Base-by-base conservation (phyloP, 2,888 invertebrate species). In the Erebia ligea region DNA sequence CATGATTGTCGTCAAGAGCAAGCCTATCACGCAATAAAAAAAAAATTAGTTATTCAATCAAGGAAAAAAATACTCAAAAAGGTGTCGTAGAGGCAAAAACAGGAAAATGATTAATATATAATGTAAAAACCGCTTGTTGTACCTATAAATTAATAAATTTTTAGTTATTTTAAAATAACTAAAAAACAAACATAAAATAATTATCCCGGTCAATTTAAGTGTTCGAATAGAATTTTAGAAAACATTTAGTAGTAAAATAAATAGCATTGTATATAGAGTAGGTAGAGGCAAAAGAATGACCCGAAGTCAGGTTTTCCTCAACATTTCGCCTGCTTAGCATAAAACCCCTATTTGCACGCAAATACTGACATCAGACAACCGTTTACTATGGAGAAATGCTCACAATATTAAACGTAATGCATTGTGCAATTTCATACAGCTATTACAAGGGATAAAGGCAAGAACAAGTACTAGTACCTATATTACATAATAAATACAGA, bases 311-410 rank as follows among this genome's bases (percentile, higher is more conserved):
- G 34, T 58, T 58, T 34, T 15, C 34, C 57, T 34, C 57, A 58
- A 58, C 15, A 34, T 58, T 58, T 58, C 34, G 57, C 57, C 57
- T 34, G 57, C 57, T 58, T 34, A 58, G 34, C 57, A 58, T 58
- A 58, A 58, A 58, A 58, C 15, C n/a, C 57, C 57, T 58, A 58
- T 58, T 58, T 58, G 57, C 25, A 58, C 34, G 57, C 57, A n/a
- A 34, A 15, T n/a, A 8, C 25, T 25, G 15, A 34, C 25, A 57
- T 58, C 57, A 34, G 15, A 25, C 57, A 34, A 54, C 54, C 17
- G 57, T 58, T 58, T 34, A 34, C 57, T 9, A n/a, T 34, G 57
- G 57, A 58, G 57, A 34, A 58, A 58, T 58, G 57, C 8, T 61
- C 42, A 45, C 61, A 17, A 42, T 19, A 34, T 25, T 17, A 61